phyloP scores from a whole-genome alignment of 53 echinoderm and acorn worm species.

The Zoroaster sp. region DNA sequence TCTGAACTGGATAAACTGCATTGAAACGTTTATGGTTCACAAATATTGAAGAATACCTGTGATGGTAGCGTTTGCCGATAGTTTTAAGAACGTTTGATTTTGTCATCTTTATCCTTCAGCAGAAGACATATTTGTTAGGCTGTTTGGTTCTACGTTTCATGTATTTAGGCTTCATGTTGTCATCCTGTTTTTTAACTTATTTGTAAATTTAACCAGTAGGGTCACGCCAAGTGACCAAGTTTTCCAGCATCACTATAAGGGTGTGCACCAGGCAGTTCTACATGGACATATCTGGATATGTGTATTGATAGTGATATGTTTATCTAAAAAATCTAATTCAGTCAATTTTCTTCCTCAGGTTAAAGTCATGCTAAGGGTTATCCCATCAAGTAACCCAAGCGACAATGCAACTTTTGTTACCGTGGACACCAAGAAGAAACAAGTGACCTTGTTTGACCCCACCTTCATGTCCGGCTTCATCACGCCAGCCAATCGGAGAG shows the following conservation, averaged over 20 bases:
- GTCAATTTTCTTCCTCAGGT: slow-evolving; percentile 70
- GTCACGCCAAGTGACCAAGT: too few species aligned
- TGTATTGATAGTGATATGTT: too few species aligned
- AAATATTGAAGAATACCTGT: not conserved
- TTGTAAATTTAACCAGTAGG: too few species aligned
- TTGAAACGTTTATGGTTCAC: not conserved
- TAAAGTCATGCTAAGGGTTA: slow-evolving; percentile 93
- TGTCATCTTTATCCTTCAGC: not conserved
- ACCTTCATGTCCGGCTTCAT: slow-evolving; percentile 89
- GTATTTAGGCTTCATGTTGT: not conserved
- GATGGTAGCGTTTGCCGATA: not conserved
- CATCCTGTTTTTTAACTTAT: too few species aligned
- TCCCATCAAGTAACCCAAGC: slow-evolving; percentile 82
- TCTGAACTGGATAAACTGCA: not conserved
- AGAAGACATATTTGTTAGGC: too few species aligned
- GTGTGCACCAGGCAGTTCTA: too few species aligned
- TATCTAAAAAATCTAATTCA: too few species aligned
- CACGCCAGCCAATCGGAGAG: slow-evolving; percentile 84
- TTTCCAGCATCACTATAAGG: too few species aligned
- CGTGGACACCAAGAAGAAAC: slow-evolving; percentile 95
- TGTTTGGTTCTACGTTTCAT: too few species aligned
- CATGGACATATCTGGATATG: too few species aligned
- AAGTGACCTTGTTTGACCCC: slow-evolving; percentile 98
- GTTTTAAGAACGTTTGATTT: not conserved
- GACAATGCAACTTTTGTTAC: slow-evolving; percentile 91